These are phyloP conservation scores for Hylaea fasciaria DNA, from an alignment of 2,888 invertebrate genomes.

Conservation along the genomic window DNA sequence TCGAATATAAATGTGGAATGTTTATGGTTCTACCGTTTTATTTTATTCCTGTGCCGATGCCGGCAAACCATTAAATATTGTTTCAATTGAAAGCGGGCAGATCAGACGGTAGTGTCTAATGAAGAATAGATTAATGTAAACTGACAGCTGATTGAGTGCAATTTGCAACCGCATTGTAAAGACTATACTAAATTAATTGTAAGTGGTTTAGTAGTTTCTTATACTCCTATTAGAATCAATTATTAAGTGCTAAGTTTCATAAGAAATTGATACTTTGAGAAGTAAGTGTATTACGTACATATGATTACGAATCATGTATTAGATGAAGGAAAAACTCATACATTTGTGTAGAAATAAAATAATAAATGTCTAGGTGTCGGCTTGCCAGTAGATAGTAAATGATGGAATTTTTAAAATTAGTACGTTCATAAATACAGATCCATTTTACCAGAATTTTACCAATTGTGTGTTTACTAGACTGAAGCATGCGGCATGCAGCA, in stretches of 20 bases:
- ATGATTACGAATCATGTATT: no score
- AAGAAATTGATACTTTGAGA: no score
- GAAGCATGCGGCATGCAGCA: conserved; percentile 24
- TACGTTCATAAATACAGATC: conserved; percentile 27
- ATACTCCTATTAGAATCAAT: not conserved
- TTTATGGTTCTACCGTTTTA: conserved; percentile 85
- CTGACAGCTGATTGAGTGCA: conserved; percentile 72
- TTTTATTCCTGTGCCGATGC: conserved; percentile 79
- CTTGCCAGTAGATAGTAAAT: no score
- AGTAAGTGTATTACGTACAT: no score
- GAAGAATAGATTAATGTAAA: conserved; percentile 76
- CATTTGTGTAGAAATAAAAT: no score
- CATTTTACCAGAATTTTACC: no score
- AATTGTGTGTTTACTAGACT: conserved; percentile 22
- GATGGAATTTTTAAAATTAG: conserved; percentile 38
- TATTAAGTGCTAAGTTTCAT: not conserved
- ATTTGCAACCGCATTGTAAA: conserved; percentile 63
- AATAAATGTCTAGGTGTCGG: no score
- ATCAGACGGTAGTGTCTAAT: conserved; percentile 78
- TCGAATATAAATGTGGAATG: conserved; percentile 85
- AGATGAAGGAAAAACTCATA: no score
- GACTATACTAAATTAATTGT: not conserved
- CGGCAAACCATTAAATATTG: conserved; percentile 83
- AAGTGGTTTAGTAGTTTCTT: not conserved
- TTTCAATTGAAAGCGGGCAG: conserved; percentile 83